Base-by-base conservation (phyloP, 2,113 vertebrate genomes). In the Anoplopoma fimbria region DNA sequence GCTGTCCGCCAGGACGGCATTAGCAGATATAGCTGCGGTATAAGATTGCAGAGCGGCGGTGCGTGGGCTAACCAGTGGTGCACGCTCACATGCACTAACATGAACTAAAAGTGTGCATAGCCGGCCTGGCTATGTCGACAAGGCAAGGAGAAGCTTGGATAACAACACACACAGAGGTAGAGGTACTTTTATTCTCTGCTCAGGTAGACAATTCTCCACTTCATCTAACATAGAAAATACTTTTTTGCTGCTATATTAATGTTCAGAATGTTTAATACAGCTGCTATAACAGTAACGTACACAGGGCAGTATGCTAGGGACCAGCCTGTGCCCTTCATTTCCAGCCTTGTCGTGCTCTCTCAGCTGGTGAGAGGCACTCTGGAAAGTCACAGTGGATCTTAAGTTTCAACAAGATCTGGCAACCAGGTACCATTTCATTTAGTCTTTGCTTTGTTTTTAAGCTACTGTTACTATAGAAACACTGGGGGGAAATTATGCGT, bases 381-480 rank as follows among this genome's bases (percentile, higher is more conserved):
- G 60, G 34, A 45, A 34, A 73, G 55, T 45, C 62, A 40, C 51
- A 21, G 42, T 47, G 60, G 63, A 70, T 77, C 58, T 47, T 6
- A 27, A 33, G 51, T 31, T 49, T 55, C 42, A 61, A 45, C 34
- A 71, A 49, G 68, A 72, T 64, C 62, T 45, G 60, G 47, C 47
- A 75, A 51, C 27, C 21, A 34, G 60, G 27, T 47, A 31, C n/a
- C 36, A 60, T 64, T 77, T 76, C 6, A 25, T 67, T 83, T 61
- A 49, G 49, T 74, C 79, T 83, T 79, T 67, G 12, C 67, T 81
- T n/a, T 57, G 6, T 27, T 25, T 88, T 58, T 57, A 75, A 74
- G 62, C 45, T 38, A 4, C 69, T 2, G 75, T 82, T 85, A 77
- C 76, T 76, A 78, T 77, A 87, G 79, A 77, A 74, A 85, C 76